phyloP scores from a whole-genome alignment of 2,888 invertebrate species.

The Drosophila rubida region DNA sequence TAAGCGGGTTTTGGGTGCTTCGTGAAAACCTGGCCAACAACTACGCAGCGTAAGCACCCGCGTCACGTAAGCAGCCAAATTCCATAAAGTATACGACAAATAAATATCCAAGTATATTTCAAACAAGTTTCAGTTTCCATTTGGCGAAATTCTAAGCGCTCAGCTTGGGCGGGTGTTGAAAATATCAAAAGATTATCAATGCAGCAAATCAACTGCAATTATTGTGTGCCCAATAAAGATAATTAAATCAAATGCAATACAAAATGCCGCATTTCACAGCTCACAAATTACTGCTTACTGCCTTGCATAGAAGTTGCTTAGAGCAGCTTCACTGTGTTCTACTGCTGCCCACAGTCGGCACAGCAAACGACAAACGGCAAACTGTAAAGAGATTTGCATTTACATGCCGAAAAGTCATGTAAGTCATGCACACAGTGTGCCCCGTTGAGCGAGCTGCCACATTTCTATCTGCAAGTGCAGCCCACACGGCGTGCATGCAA shows the following conservation, averaged over 20 bases:
- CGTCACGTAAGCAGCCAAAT: constrained; percentile 68
- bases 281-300: too few relatives aligned
- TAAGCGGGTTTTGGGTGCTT: constrained; percentile 30
- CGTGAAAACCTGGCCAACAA: constrained; percentile 48
- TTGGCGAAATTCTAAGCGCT: constrained; percentile 64
- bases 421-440: constrained; percentile 54
- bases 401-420: constrained; percentile 70
- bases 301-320: not conserved
- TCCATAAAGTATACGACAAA: constrained; percentile 24
- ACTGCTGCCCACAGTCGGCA: constrained; percentile 49
- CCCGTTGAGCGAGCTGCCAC: constrained; percentile 57
- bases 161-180: constrained; percentile 53
- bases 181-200: constrained; percentile 58
- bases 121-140: constrained; percentile 69
- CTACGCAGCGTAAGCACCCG: constrained; percentile 53
- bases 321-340: constrained; percentile 30
- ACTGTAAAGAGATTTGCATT: constrained; percentile 61
- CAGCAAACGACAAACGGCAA: constrained; percentile 25
- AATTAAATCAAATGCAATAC: constrained; percentile 57
- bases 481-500: constrained; percentile 48
- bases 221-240: constrained; percentile 35
- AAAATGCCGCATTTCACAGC: constrained; percentile 9
- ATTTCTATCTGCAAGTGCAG: constrained; percentile 23
- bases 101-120: not conserved
- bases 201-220: constrained; percentile 59